Percentiles rank a stretch among this genome's conserved stretches.
These are phyloP conservation scores for Echinops telfairi DNA, from an alignment of 2,113 vertebrate species.

Conservation along the genomic window DNA sequence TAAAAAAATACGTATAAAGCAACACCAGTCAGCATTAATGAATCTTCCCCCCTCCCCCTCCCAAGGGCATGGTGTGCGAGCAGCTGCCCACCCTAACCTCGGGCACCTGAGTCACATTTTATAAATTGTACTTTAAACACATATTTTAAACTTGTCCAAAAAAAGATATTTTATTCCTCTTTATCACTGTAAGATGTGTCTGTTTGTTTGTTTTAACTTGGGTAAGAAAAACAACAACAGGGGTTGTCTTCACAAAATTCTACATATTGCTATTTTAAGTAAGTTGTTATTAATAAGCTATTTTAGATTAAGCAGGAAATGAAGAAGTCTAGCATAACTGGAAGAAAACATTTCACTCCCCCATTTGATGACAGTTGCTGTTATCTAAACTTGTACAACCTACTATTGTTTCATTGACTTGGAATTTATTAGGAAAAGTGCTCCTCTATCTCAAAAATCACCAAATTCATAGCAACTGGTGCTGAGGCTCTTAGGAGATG, in stretches of 20 bases:
- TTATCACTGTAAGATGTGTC: not conserved
- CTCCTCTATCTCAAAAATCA: not conserved
- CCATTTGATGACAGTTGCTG: not conserved
- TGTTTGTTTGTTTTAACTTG: not conserved
- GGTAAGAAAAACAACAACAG: constrained; percentile 11
- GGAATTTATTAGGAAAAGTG: not conserved
- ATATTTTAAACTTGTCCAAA: too few species aligned
- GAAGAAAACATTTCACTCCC: not conserved
- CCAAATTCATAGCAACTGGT: not conserved
- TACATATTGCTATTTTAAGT: not conserved
- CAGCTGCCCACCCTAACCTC: too few species aligned
- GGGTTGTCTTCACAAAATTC: not conserved
- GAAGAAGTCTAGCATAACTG: not conserved
- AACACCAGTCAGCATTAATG: not conserved
- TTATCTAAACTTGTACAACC: not conserved
- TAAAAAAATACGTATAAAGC: not conserved
- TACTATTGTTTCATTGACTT: not conserved
- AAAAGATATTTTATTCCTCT: not conserved
- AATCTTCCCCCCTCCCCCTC: not conserved
- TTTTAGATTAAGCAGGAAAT: constrained; percentile 34
- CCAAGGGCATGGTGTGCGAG: too few species aligned
- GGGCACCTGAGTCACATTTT: too few species aligned
- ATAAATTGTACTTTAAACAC: too few species aligned
- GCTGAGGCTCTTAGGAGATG: not conserved
- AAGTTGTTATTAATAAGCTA: not conserved